Evolutionary conservation across 2,888 invertebrate species (phyloP), one percentile per base, ranked within the genome.

Genomic region (Lithophane semibrunnea): DNA sequence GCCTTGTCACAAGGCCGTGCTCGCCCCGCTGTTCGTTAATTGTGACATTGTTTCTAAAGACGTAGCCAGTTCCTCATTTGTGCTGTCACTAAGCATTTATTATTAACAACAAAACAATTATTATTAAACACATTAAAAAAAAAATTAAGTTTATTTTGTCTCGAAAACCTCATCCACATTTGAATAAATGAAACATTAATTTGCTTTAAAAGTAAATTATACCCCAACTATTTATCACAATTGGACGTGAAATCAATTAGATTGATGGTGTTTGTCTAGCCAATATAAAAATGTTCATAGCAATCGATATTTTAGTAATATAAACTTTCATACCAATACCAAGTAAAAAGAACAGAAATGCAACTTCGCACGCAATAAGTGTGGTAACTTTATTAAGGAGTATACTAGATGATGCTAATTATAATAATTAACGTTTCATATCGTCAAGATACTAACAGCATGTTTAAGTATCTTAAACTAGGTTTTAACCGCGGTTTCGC

Each of bases 181-280:
- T 56, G 21, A 61, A 71, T 70, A 12, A 66, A 61, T 56, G 24
- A 16, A 56, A 65, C 69, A 81, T 70, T 49, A 80, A 56, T 70
- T 49, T 68, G 9, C 12, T 54, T 74, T 66, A 24, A 58, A 75
- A 47, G 60, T 66, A 44, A 60, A 79, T 79, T 66, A 37, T 47
- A 3, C 16, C 13, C 10, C 0, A 68, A n/a, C n/a, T 37, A 67
- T 70, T 56, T 52, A 81, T 81, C 75, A 67, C 60, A 49, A 58
- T 75, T 61, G 63, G 49, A 66, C 24, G 24, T 18, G 24, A 42
- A 47, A n/a, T 69, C 21, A 66, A 52, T 56, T 16, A 49, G 54
- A 80, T 70, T 42, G 37, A 70, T 70, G 24, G 18, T 21, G 47
- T 65, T 74, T 44, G 56, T 80, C 61, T 70, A 61, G 12, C 66